These are phyloP conservation scores for Harpagifer antarcticus DNA, from an alignment of 2,797 vertebrate genomes.

Conservation along the genomic window DNA sequence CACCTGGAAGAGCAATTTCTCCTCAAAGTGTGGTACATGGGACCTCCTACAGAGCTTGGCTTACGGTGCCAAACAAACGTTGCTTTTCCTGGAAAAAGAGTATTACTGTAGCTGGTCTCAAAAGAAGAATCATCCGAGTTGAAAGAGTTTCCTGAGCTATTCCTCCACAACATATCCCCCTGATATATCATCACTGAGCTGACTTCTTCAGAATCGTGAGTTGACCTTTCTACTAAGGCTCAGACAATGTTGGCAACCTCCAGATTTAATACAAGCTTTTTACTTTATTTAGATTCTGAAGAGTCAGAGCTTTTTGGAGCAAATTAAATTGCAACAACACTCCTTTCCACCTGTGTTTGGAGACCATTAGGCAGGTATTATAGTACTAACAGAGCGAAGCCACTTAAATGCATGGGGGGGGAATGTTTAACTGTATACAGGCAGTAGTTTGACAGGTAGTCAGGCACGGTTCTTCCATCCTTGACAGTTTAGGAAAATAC, in stretches of 20 bases:
- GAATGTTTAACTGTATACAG: neutral
- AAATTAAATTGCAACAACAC: neutral
- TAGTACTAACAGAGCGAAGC: neutral
- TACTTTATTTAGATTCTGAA: constrained; percentile 22
- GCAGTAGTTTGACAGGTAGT: constrained; percentile 23
- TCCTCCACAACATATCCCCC: constrained; percentile 34
- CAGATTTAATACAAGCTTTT: constrained; percentile 21
- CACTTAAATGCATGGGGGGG: too few species aligned
- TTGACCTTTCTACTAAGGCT: constrained; percentile 24
- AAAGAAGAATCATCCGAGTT: constrained; percentile 17
- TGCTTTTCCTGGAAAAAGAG: constrained; percentile 20
- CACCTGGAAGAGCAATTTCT: constrained; percentile 30
- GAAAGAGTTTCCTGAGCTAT: constrained; percentile 26
- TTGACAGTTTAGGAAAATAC: constrained; percentile 28
- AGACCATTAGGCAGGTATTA: neutral
- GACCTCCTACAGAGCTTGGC: constrained; percentile 14
- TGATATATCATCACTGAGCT: constrained; percentile 34
- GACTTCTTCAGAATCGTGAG: constrained; percentile 23
- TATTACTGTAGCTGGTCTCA: constrained; percentile 28
- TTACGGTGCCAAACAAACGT: constrained; percentile 29
- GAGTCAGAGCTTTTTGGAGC: constrained; percentile 14
- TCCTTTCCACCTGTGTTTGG: constrained; percentile 5
- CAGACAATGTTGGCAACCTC: constrained; percentile 15
- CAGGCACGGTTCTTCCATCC: neutral
- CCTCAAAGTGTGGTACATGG: constrained; percentile 3